phyloP scores from a whole-genome alignment of 2,888 invertebrate species.

The Tetrapedia diversipes region DNA sequence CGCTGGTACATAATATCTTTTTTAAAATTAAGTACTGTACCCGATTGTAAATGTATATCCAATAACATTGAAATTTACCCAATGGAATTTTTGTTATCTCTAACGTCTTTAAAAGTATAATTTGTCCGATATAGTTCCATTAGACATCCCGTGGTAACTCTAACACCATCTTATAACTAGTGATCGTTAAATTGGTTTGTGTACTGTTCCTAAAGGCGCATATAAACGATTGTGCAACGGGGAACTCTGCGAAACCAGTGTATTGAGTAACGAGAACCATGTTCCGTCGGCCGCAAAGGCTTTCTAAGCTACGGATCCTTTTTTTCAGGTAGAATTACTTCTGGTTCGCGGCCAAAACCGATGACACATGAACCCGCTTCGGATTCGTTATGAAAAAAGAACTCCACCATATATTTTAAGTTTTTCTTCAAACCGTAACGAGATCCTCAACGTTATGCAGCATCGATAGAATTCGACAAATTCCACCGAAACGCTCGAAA shows the following conservation, averaged over 20 bases:
- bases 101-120: too few relatives aligned
- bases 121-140: too few relatives aligned
- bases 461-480: conserved; percentile 40
- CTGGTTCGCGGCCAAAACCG: conserved; percentile 9
- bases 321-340: conserved; percentile 59
- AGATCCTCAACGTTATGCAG: background rate
- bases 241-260: conserved; percentile 48
- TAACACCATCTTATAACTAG: too few relatives aligned
- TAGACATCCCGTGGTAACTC: too few relatives aligned
- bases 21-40: too few relatives aligned
- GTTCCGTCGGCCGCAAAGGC: conserved; percentile 53
- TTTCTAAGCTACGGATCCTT: conserved; percentile 60
- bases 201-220: background rate
- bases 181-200: conserved; percentile 4
- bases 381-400: conserved; percentile 8
- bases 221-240: conserved; percentile 58
- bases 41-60: too few relatives aligned
- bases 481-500: background rate
- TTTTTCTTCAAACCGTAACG: background rate
- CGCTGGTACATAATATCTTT: too few relatives aligned
- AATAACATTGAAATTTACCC: too few relatives aligned
- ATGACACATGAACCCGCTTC: conserved; percentile 25
- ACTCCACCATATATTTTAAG: background rate
- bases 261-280: conserved; percentile 59
- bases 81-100: too few relatives aligned